Evolutionary conservation across 1,140 invertebrate genomes (phyloP), one percentile per base, ranked within the genome.

Genomic region (Panagrolaimus sp.): DNA sequence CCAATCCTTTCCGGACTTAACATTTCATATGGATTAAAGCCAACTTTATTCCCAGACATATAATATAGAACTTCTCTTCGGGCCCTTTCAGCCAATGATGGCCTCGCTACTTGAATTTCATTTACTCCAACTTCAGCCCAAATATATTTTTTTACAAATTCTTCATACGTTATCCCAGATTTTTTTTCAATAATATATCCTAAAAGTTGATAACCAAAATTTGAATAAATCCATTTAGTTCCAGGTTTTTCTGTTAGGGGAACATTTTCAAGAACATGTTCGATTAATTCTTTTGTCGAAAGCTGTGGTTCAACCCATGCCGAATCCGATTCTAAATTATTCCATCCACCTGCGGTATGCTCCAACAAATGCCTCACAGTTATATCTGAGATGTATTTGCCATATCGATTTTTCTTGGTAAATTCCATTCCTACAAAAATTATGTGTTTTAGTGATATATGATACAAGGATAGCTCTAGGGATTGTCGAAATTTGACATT

Each of bases 41-140:
- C 81, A 17, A 83, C 46, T 28, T 70, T 66, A 63, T 73, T 80
- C 24, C 80, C 80, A 47, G 68, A 73, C 80, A 82, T 82, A 69
- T 82, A 82, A 63, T 82, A 82, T 1, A 83, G 63, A n/a, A 82
- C 81, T 72, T 82, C 81, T 38, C 79, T 64, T 48, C 78, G 78
- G 48, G 80, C 70, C 43, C 75, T 78, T 55, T 82, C 81, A 43
- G 78, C 73, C 17, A 82, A 68, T 43, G 75, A 76, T 43, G 79
- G 71, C 21, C 80, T 64, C 0, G 79, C 80, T 48, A 82, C 71
- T 71, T 78, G 79, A 55, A 79, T 75, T 58, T 82, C 81, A 17
- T 67, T 70, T 46, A 82, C 78, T 14, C 79, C 79, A 24, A 75
- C 71, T 68, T 69, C 64, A 32, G 74, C 66, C 76, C 82, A 83